A percentile compares a stretch with the other conserved stretches of the same genome.
Evolutionary conservation across 2,888 invertebrate genomes (phyloP).

Genomic region (Spodoptera exigua): DNA sequence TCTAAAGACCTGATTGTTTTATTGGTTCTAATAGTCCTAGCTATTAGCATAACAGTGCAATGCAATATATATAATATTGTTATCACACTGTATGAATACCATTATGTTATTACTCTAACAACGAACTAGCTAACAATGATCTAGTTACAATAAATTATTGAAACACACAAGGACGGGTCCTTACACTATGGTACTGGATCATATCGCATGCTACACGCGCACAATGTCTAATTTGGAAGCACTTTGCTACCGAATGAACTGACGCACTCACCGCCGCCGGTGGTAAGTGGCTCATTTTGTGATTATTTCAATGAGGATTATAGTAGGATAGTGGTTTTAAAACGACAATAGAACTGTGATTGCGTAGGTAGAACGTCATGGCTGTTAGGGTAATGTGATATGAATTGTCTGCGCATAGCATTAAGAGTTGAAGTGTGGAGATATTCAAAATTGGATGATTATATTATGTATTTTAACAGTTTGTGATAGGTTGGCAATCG

Average conservation of each 20-base stretch:
- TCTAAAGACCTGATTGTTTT: no score
- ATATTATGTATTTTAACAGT: no score
- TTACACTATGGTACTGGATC: not conserved
- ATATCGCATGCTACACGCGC: constrained; percentile 27
- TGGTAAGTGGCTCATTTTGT: constrained; percentile 32
- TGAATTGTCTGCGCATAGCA: no score
- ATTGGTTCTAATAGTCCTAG: no score
- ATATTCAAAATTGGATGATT: no score
- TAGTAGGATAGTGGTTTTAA: constrained; percentile 11
- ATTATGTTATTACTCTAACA: not conserved
- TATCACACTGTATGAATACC: not conserved
- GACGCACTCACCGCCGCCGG: constrained; percentile 13
- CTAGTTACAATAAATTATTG: constrained; percentile 2
- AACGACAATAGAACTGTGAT: constrained; percentile 34
- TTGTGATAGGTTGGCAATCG: no score
- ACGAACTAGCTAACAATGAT: not conserved
- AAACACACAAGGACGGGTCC: constrained; percentile 1
- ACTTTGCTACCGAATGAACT: constrained; percentile 18
- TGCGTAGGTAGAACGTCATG: constrained; percentile 2
- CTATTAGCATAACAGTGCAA: no score
- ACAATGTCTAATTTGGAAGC: constrained; percentile 27
- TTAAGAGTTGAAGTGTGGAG: no score
- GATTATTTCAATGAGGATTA: constrained; percentile 38
- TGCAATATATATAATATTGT: no score
- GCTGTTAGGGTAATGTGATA: not conserved